These are phyloP conservation scores for Pogonus chalceus DNA, from an alignment of 1,140 invertebrate genomes.

Conservation along the genomic window DNA sequence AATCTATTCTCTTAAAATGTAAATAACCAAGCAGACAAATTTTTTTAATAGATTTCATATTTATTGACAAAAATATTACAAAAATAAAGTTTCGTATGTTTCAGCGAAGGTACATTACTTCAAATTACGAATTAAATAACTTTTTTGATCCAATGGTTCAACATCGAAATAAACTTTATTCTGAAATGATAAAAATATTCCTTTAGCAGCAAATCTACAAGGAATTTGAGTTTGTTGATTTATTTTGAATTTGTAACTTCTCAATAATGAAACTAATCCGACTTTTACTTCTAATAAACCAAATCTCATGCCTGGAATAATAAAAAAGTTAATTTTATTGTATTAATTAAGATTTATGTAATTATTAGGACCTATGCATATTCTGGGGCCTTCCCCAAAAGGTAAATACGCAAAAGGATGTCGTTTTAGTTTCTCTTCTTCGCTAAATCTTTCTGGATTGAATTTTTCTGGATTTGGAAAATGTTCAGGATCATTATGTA, in stretches of 20 bases:
- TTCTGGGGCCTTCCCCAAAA: constrained; percentile 39
- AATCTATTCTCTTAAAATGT: too few species aligned
- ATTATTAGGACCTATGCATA: constrained; percentile 38
- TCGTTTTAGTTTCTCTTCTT: constrained; percentile 23
- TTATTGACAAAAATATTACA: too few species aligned
- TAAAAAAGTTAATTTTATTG: not conserved
- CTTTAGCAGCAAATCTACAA: constrained; percentile 40
- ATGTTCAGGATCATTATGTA: constrained; percentile 48
- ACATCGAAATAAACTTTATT: too few species aligned
- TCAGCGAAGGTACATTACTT: too few species aligned
- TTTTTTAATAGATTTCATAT: too few species aligned
- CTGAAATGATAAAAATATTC: too few species aligned
- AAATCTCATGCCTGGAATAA: constrained; percentile 48
- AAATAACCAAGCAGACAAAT: too few species aligned
- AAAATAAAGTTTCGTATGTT: too few species aligned
- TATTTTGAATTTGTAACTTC: constrained; percentile 35
- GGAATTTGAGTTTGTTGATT: constrained; percentile 37
- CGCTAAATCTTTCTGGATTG: constrained; percentile 40
- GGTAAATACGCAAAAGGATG: constrained; percentile 36
- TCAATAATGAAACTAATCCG: constrained; percentile 44
- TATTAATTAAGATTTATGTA: not conserved
- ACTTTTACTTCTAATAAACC: constrained; percentile 57
- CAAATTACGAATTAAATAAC: too few species aligned
- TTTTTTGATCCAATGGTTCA: too few species aligned
- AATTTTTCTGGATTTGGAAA: constrained; percentile 46